Base-by-base conservation (phyloP, 1,140 invertebrate genomes). In the Lepidurus apus region DNA sequence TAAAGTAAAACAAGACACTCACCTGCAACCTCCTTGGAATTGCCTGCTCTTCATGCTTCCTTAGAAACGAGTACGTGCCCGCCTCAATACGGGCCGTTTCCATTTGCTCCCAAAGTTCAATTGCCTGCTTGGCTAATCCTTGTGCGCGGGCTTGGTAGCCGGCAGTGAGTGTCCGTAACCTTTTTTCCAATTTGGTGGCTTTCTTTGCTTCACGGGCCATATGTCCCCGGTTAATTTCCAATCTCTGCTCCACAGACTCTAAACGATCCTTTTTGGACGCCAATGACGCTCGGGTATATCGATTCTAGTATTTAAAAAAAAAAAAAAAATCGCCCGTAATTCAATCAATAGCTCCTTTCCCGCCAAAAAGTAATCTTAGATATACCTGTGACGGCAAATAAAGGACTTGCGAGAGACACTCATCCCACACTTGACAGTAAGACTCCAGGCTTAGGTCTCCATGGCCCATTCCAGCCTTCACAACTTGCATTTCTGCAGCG, bases 141-240 rank as follows among this genome's bases (percentile, higher is more conserved):
- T 97, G 94, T 2, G 93, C 91, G 77, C 93, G 87, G 0, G 91
- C 88, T 90, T 92, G 83, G 74, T 79, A 79, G 42, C 95, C 94
- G 43, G 92, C 96, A 17, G 97, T 93, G 1, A 98, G 87, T 76
- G 98, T 93, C 87, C 96, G 93, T 1, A 99, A 86, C 87, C 98
- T 99, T 84, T 98, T 99, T 85, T 99, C 98, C 87, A 98, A 92
- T 87, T 99, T 99, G 0, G 93, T 94, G 75, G 97, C 98, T 79
- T 92, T 90, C 87, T 98, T 98, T 0, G 96, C 96, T 87, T 98
- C 95, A 80, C 91, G 92, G 10, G 93, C 93, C 97, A 98, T 98
- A 83, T 97, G 95, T 77, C 89, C 90, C 82, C 96, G 88, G 86
- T 98, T 99, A 83, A 93, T 92, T 85, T 98, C 96, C 8, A 99